These are phyloP conservation scores for Neofelis nebulosa DNA, from an alignment of 2,113 vertebrate species.

Conservation along the genomic window DNA sequence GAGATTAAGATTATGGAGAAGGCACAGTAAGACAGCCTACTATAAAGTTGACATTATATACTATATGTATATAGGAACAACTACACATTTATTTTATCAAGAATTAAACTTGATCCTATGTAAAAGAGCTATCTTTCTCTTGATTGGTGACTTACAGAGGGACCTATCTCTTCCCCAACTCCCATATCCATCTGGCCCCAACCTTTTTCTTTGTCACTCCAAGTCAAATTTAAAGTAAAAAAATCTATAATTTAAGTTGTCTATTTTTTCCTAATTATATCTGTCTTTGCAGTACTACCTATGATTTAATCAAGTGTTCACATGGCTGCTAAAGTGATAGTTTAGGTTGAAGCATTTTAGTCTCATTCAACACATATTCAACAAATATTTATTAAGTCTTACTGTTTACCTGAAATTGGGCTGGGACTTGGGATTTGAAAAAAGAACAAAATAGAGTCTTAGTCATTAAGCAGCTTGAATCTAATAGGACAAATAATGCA, in stretches of 20 bases:
- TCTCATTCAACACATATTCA: background rate
- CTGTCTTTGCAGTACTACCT: slow-evolving; percentile 39
- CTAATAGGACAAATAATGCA: background rate
- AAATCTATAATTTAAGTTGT: slow-evolving; percentile 60
- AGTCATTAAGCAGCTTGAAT: background rate
- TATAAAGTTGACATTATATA: background rate
- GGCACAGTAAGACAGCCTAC: background rate
- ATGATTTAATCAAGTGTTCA: slow-evolving; percentile 58
- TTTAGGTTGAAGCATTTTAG: slow-evolving; percentile 37
- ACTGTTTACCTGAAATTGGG: background rate
- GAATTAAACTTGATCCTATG: slow-evolving; percentile 27
- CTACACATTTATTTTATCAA: background rate
- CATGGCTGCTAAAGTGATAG: slow-evolving; percentile 39
- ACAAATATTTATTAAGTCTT: background rate
- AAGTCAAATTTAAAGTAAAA: slow-evolving; percentile 65
- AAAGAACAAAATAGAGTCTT: background rate
- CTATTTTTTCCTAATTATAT: slow-evolving; percentile 60
- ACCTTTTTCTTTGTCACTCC: slow-evolving; percentile 68
- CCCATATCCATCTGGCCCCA: slow-evolving; percentile 72
- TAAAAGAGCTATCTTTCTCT: slow-evolving; percentile 40
- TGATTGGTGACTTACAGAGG: slow-evolving; percentile 39
- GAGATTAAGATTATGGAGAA: background rate
- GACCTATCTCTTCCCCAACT: slow-evolving; percentile 7
- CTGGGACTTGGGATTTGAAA: background rate
- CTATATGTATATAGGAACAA: background rate